Evolutionary conservation across 2,888 invertebrate species (phyloP), one percentile per base, ranked within the genome.

Genomic region (Busseola fusca): DNA sequence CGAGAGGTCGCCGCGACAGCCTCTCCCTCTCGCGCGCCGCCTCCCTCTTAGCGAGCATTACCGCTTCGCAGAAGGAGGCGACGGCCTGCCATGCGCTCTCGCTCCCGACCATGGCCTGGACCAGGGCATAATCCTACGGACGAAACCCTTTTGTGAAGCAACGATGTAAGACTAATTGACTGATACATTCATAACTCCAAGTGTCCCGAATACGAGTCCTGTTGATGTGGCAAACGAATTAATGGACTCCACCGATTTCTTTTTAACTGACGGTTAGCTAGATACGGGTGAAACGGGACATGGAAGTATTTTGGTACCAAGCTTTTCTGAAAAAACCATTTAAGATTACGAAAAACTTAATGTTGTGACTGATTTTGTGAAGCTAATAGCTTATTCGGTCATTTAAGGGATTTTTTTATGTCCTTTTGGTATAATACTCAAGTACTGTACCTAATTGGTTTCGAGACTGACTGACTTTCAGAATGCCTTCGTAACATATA

Each of bases 201-300:
- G 50, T 66, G 60, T 70, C 70, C 58, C 40, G 48, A 62, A 64
- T 71, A 45, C 25, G 56, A n/a, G 27, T 34, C 59, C 30, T 67
- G 75, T 71, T 84, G 76, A 78, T 80, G 74, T 74, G 71, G 76
- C 80, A 82, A 74, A 78, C 62, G 69, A 69, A 72, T 81, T 76
- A 76, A 81, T 76, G 77, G 72, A 81, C 34, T 62, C 65, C 25
- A 48, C 67, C 66, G 74, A 81, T 82, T 82, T 78, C 77, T 80
- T 84, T 72, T 63, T 42, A 74, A 72, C 74, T 65, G 81, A 74
- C 83, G 80, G 42, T 77, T 69, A 37, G 25, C 58, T 42, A 78
- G 83, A 83, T 72, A 65, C 50, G 75, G 75, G 80, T 70, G 50
- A 66, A 78, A 45, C 34, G 78, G 57, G 65, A 72, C 34, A 45